phyloP scores from a whole-genome alignment of 2,113 vertebrate species.

The Cavia porcellus region DNA sequence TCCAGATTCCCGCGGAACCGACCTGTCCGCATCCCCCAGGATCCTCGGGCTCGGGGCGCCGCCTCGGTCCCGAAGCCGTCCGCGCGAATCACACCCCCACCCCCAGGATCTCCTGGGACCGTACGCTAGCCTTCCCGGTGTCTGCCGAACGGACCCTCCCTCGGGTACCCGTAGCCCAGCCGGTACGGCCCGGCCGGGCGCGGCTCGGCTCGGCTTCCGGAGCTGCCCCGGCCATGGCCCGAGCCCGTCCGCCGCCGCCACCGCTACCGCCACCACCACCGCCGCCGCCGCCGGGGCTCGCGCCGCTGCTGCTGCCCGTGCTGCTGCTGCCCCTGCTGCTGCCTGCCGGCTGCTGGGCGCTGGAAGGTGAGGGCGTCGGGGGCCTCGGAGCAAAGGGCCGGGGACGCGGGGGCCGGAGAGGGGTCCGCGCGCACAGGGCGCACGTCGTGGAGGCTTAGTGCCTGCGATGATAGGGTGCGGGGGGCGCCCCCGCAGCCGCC shows the following conservation, averaged over 20 bases:
- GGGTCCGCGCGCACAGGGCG: neutral
- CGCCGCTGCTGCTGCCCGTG: slow-evolving; percentile 70
- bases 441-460: slow-evolving; percentile 21
- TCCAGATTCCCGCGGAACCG: slow-evolving; percentile 77
- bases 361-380: slow-evolving; percentile 87
- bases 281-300: slow-evolving; percentile 68
- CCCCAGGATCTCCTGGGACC: slow-evolving; percentile 34
- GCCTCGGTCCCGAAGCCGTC: slow-evolving; percentile 25
- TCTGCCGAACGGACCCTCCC: slow-evolving; percentile 33
- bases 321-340: slow-evolving; percentile 81
- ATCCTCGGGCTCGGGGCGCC: slow-evolving; percentile 23
- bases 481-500: neutral
- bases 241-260: slow-evolving; percentile 80
- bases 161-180: slow-evolving; percentile 32
- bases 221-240: slow-evolving; percentile 81
- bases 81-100: neutral
- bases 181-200: slow-evolving; percentile 72
- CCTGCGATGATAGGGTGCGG: neutral
- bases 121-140: neutral
- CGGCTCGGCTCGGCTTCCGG: slow-evolving; percentile 66
- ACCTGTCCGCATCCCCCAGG: slow-evolving; percentile 49
- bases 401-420: neutral
- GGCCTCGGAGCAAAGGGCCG: neutral
- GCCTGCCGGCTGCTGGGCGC: slow-evolving; percentile 83
- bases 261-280: slow-evolving; percentile 78